phyloP scores from a whole-genome alignment of 2,888 invertebrate genomes.

The Neoaliturus tenellus region DNA sequence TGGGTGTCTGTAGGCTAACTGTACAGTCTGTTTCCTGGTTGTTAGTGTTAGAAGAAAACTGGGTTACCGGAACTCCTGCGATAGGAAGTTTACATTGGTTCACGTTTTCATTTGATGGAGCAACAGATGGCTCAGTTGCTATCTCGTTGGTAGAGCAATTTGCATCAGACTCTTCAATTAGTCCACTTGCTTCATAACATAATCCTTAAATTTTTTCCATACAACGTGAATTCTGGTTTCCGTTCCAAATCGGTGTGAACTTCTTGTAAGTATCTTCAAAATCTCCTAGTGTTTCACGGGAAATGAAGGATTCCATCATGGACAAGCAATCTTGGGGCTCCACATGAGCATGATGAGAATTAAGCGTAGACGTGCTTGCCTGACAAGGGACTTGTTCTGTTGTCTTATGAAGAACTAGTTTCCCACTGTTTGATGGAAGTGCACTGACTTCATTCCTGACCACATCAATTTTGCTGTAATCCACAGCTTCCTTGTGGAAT shows the following conservation, averaged over 20 bases:
- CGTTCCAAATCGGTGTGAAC: conserved; percentile 20
- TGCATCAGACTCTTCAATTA: too few relatives aligned
- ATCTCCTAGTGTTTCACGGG: neutral
- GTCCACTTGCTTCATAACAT: too few relatives aligned
- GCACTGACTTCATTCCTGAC: too few relatives aligned
- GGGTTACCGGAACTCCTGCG: too few relatives aligned
- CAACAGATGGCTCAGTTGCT: too few relatives aligned
- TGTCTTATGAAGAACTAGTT: neutral
- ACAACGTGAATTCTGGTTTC: neutral
- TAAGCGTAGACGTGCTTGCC: neutral
- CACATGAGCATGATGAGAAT: neutral
- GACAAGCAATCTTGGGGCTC: neutral
- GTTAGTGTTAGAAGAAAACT: too few relatives aligned
- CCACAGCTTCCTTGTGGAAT: neutral
- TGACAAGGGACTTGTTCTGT: neutral
- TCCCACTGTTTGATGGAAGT: too few relatives aligned
- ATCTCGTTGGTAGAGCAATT: too few relatives aligned
- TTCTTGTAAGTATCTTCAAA: conserved; percentile 20
- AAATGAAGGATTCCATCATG: neutral
- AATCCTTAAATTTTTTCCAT: conserved; percentile 35
- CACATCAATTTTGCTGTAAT: neutral
- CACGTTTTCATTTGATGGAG: too few relatives aligned
- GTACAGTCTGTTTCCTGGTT: too few relatives aligned
- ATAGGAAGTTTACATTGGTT: too few relatives aligned
- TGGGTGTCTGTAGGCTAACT: too few relatives aligned